Conservation (phyloP, 2,113 vertebrate genomes). For the Silurus asotus region DNA sequence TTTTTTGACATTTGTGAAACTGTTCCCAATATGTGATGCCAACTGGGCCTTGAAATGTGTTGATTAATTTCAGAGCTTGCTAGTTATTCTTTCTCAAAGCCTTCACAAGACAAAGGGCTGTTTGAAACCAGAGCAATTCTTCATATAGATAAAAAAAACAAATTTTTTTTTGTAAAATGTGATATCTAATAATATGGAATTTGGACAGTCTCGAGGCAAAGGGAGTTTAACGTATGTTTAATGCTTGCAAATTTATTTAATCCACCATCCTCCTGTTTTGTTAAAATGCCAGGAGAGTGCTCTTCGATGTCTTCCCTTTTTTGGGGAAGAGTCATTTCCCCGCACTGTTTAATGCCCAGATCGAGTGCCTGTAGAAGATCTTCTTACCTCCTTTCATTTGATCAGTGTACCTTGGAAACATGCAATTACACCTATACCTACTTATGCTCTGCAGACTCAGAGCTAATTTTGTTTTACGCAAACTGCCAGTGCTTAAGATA, state of each 20-base stretch:
- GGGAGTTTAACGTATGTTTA: neutral
- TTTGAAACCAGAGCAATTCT: neutral
- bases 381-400: slow-evolving; percentile 28
- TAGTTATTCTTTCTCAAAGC: neutral
- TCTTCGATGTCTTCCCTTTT: neutral
- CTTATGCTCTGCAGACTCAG: neutral
- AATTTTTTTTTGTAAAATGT: neutral
- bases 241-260: slow-evolving; percentile 8
- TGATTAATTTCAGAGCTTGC: slow-evolving; percentile 25
- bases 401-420: slow-evolving; percentile 38
- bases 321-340: slow-evolving; percentile 18
- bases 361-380: slow-evolving; percentile 23
- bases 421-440: slow-evolving; percentile 23
- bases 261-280: neutral
- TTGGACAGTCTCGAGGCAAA: slow-evolving; percentile 1
- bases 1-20: slow-evolving; percentile 34
- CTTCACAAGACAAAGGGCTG: neutral
- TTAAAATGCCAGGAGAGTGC: slow-evolving; percentile 8
- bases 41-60: slow-evolving; percentile 15
- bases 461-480: slow-evolving; percentile 25
- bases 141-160: neutral
- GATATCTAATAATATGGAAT: neutral
- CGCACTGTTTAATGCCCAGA: slow-evolving; percentile 9
- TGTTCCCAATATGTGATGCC: slow-evolving; percentile 27
- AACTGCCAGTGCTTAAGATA: slow-evolving; percentile 35